A percentile compares a stretch with the other conserved stretches of the same genome.
Evolutionary conservation across 2,888 invertebrate species (phyloP).

Genomic region (Amitus sp.): DNA sequence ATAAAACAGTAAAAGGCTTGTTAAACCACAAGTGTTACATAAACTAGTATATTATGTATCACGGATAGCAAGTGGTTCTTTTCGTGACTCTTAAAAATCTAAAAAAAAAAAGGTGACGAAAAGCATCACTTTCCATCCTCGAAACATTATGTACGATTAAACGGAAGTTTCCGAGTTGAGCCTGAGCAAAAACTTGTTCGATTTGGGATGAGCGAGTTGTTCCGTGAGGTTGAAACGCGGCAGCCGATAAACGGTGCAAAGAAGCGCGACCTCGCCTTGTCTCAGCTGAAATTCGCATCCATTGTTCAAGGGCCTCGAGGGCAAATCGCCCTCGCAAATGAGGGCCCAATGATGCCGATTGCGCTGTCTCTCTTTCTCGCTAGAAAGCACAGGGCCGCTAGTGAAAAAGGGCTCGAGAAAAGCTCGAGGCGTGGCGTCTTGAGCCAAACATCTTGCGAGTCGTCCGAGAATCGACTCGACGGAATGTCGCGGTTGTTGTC

Average conservation of each 20-base stretch:
- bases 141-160: slow-evolving; percentile 68
- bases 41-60: too few relatives aligned
- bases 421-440: slow-evolving; percentile 93
- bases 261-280: slow-evolving; percentile 91
- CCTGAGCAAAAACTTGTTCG: slow-evolving; percentile 92
- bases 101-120: too few relatives aligned
- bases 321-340: slow-evolving; percentile 86
- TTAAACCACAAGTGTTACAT: too few relatives aligned
- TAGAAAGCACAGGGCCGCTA: slow-evolving; percentile 85
- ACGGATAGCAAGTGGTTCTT: too few relatives aligned
- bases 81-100: not conserved
- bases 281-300: slow-evolving; percentile 91
- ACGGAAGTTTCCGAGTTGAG: slow-evolving; percentile 97
- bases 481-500: slow-evolving; percentile 95
- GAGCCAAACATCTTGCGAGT: slow-evolving; percentile 89
- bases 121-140: not conserved
- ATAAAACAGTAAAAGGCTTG: too few relatives aligned
- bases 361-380: slow-evolving; percentile 80
- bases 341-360: slow-evolving; percentile 95
- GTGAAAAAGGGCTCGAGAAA: slow-evolving; percentile 94
- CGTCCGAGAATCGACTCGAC: slow-evolving; percentile 93
- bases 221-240: slow-evolving; percentile 96
- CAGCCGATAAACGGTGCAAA: slow-evolving; percentile 85
- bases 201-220: slow-evolving; percentile 95
- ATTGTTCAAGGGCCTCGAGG: slow-evolving; percentile 86